Percentiles rank a stretch among this genome's conserved stretches.
These are phyloP conservation scores for Heliothis virescens DNA, from an alignment of 1,140 invertebrate species.

Conservation along the genomic window DNA sequence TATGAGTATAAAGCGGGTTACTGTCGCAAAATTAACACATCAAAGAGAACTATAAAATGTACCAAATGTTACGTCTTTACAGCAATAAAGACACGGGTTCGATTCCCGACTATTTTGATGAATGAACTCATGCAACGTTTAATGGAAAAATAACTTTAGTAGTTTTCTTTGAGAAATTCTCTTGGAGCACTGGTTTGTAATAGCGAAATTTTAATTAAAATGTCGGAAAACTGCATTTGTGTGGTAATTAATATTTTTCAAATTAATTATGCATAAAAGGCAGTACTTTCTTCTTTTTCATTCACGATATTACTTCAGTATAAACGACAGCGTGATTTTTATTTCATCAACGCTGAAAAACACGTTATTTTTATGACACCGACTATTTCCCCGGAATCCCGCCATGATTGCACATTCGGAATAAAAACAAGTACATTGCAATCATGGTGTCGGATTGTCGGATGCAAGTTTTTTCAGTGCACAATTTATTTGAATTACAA, in stretches of 20 bases:
- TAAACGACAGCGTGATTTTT: background rate
- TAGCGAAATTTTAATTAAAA: too few relatives aligned
- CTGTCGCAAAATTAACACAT: constrained; percentile 5
- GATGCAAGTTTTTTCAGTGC: constrained; percentile 24
- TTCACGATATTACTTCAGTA: background rate
- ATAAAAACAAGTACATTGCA: constrained; percentile 26
- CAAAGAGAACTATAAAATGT: constrained; percentile 7
- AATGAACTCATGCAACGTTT: background rate
- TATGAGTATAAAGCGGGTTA: background rate
- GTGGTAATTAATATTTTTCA: background rate
- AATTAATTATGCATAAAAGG: background rate
- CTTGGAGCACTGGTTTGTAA: background rate
- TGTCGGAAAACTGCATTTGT: too few relatives aligned
- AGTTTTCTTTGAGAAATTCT: background rate
- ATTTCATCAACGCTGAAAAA: background rate
- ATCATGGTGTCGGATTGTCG: constrained; percentile 22
- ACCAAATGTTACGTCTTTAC: background rate
- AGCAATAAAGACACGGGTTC: constrained; percentile 16
- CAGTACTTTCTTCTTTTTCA: too few relatives aligned
- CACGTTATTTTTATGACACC: background rate
- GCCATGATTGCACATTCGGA: constrained; percentile 9
- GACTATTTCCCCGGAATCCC: background rate
- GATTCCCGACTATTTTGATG: background rate
- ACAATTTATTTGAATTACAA: constrained; percentile 31
- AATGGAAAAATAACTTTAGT: background rate